Evolutionary conservation across 2,888 invertebrate genomes (phyloP).

Genomic region (Xanthia icteritia): DNA sequence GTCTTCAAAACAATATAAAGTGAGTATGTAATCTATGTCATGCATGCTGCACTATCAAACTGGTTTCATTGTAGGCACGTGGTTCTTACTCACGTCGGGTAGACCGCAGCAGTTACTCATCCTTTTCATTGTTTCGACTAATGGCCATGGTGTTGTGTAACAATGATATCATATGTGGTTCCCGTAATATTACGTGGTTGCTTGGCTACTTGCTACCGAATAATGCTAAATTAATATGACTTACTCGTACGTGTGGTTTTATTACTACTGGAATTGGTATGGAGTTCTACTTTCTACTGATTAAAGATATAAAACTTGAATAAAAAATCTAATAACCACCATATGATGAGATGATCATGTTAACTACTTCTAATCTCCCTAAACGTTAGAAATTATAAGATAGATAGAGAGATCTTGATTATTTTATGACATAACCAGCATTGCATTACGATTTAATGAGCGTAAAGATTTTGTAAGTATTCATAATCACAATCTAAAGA

Average conservation of each 20-base stretch:
- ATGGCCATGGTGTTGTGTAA: conserved; percentile 66
- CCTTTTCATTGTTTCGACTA: conserved; percentile 68
- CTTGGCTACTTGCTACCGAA: conserved; percentile 48
- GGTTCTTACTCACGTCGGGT: conserved; percentile 6
- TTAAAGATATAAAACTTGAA: conserved; percentile 26
- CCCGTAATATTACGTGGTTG: conserved; percentile 65
- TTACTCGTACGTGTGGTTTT: conserved; percentile 54
- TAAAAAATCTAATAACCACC: conserved; percentile 7
- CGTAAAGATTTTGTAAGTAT: conserved; percentile 28
- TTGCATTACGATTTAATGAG: conserved; percentile 43
- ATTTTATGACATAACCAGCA: conserved; percentile 26
- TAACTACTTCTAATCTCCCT: conserved; percentile 9
- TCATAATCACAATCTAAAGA: conserved; percentile 23
- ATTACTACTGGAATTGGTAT: conserved; percentile 45
- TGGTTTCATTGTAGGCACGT: conserved; percentile 37
- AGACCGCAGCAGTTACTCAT: conserved; percentile 41
- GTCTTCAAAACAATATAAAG: conserved; percentile 60
- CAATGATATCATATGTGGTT: conserved; percentile 64
- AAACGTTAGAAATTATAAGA: conserved; percentile 27
- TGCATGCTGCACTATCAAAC: conserved; percentile 15
- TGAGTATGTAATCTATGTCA: conserved; percentile 54
- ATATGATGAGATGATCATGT: conserved; percentile 16
- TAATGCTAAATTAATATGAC: conserved; percentile 65
- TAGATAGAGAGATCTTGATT: conserved; percentile 16
- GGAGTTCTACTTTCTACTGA: conserved; percentile 54